Base-by-base conservation (phyloP, 2,797 vertebrate genomes). In the Spizella passerina region DNA sequence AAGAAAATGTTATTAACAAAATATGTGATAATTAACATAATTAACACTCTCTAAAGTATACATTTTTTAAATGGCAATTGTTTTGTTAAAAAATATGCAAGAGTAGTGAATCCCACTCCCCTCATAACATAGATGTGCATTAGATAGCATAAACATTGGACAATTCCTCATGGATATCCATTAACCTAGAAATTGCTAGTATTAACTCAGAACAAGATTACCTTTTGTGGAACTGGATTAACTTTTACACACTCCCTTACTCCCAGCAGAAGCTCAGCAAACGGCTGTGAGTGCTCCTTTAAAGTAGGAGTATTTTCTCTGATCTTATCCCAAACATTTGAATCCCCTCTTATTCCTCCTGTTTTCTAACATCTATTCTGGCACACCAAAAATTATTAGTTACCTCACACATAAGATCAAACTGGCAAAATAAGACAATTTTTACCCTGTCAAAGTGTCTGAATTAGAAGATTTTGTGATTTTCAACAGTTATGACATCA, bases 1-100 rank as follows among this genome's bases (percentile, higher is more conserved):
- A 97, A 96, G 96, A 96, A 97, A 97, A 94, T 53, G 92, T 97
- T 97, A 97, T 97, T 97, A 97, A 94, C 94, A 97, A 97, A 97
- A 97, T 96, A 97, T 95, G 94, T 92, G 94, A 93, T 96, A 97
- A 97, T 97, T 97, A 98, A 96, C 96, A 79, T 91, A 96, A 96
- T 96, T 96, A 95, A 96, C 95, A 88, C 76, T 92, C 94, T 91
- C 89, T 39, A 88, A 95, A 93, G 87, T 92, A 93, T 57, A 90
- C 56, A 68, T 85, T 78, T 94, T 94, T 94, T 95, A 59, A 95
- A 93, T 63, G 44, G 64, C 72, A 95, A 91, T 88, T 95, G 80
- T 95, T 95, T 70, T 78, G 64, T 81, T 95, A 69, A 94, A 95
- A 93, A 94, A 89, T 26, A 87, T 50, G 69, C 86, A 91, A 92